phyloP scores from a whole-genome alignment of 2,113 vertebrate genomes.

The Ginglymostoma cirratum region DNA sequence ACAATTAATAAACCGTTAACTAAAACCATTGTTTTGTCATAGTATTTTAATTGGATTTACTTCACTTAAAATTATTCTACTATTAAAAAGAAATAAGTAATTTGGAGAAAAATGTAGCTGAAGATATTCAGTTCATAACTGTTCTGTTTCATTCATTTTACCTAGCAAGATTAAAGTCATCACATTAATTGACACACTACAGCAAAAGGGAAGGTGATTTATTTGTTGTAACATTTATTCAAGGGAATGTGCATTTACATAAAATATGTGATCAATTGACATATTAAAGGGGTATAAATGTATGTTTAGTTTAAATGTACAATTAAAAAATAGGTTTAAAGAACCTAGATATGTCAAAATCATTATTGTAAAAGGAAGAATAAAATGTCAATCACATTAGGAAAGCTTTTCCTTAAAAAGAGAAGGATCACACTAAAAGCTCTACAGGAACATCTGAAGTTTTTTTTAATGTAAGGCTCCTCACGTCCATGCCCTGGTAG shows the following conservation, averaged over 20 bases:
- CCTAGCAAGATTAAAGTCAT: neutral
- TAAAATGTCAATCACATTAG: neutral
- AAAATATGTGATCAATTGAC: neutral
- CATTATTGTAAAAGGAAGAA: neutral
- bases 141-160: neutral
- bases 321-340: neutral
- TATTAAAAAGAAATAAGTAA: neutral
- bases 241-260: neutral
- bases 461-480: neutral
- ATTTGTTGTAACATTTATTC: neutral
- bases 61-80: neutral
- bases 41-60: neutral
- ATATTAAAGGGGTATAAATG: neutral
- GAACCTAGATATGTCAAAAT: neutral
- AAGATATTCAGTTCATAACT: neutral
- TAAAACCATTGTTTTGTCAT: neutral
- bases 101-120: neutral
- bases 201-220: neutral
- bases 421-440: neutral
- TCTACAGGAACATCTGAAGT: constrained; percentile 6
- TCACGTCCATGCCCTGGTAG: neutral
- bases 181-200: neutral
- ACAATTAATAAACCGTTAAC: neutral
- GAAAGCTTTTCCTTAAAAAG: neutral
- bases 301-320: neutral